phyloP scores from a whole-genome alignment of 2,113 vertebrate species.

The Lagopus leucura region DNA sequence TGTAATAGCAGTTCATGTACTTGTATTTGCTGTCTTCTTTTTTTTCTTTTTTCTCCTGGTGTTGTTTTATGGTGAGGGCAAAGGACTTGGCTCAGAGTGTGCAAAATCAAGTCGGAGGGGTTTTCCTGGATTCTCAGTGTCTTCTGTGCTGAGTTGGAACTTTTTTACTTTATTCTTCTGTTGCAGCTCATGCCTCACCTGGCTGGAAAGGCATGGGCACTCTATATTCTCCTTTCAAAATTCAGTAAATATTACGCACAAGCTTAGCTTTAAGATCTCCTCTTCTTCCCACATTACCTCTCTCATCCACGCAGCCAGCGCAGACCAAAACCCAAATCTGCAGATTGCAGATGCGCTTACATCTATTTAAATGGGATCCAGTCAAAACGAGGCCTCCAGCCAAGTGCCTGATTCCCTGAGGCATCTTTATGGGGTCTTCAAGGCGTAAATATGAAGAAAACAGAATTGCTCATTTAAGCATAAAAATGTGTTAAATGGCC shows the following conservation, averaged over 20 bases:
- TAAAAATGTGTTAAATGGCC: conserved; percentile 36
- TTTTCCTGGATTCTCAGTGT: not conserved
- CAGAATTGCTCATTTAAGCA: conserved; percentile 60
- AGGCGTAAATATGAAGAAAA: conserved; percentile 44
- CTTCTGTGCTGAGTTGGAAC: not conserved
- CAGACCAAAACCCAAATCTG: conserved; percentile 12
- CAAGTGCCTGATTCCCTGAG: conserved; percentile 40
- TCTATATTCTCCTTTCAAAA: not conserved
- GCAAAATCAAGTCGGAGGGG: not conserved
- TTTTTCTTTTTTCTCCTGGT: not conserved
- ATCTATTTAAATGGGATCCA: conserved; percentile 29
- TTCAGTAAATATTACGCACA: not conserved
- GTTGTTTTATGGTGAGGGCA: not conserved
- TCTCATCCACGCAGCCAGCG: not conserved
- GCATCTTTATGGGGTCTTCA: conserved; percentile 48
- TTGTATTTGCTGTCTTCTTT: not conserved
- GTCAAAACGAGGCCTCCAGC: conserved; percentile 1
- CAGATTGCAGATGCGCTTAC: conserved; percentile 6
- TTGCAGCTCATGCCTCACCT: not conserved
- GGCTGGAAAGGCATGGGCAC: not conserved
- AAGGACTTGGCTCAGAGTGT: not conserved
- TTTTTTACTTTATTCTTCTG: not conserved
- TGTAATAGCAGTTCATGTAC: not conserved
- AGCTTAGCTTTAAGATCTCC: conserved; percentile 5
- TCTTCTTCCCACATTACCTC: not conserved